A percentile compares a stretch with the other conserved stretches of the same genome.
phyloP scores from a whole-genome alignment of 2,888 invertebrate genomes.

The Diloba caeruleocephala region DNA sequence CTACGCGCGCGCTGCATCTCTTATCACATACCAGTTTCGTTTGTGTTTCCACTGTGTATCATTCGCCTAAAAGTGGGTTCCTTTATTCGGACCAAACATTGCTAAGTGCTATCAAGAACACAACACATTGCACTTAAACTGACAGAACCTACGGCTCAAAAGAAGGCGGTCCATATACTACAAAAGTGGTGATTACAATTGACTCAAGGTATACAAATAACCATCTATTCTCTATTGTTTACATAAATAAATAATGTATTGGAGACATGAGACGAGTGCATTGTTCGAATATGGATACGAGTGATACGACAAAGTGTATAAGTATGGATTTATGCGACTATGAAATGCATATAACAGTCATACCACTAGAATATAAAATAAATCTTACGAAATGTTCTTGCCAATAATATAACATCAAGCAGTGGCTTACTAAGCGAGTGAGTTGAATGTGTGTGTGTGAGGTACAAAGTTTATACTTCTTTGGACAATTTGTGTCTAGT shows the following conservation, averaged over 20 bases:
- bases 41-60: conserved; percentile 47
- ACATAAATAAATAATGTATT: conserved; percentile 70
- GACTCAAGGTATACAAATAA: conserved; percentile 79
- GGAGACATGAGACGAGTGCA: conserved; percentile 63
- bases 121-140: conserved; percentile 23
- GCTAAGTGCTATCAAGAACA: conserved; percentile 36
- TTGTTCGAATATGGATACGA: conserved; percentile 55
- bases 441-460: conserved; percentile 11
- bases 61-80: conserved; percentile 45
- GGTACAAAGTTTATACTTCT: conserved; percentile 37
- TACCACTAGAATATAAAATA: conserved; percentile 20
- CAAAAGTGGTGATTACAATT: conserved; percentile 65
- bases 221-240: conserved; percentile 60
- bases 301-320: conserved; percentile 33
- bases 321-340: conserved; percentile 43
- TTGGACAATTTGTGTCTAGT: conserved; percentile 29
- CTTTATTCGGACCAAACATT: conserved; percentile 42
- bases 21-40: conserved; percentile 60
- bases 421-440: conserved; percentile 12
- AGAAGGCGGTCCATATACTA: conserved; percentile 56
- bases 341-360: conserved; percentile 25
- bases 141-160: conserved; percentile 3
- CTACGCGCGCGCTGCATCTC: conserved; percentile 54
- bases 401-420: conserved; percentile 7
- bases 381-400: conserved; percentile 10